Evolutionary conservation across 1,140 invertebrate species (phyloP), one percentile per base, ranked within the genome.

Genomic region (Drosophila pseudoobscura): DNA sequence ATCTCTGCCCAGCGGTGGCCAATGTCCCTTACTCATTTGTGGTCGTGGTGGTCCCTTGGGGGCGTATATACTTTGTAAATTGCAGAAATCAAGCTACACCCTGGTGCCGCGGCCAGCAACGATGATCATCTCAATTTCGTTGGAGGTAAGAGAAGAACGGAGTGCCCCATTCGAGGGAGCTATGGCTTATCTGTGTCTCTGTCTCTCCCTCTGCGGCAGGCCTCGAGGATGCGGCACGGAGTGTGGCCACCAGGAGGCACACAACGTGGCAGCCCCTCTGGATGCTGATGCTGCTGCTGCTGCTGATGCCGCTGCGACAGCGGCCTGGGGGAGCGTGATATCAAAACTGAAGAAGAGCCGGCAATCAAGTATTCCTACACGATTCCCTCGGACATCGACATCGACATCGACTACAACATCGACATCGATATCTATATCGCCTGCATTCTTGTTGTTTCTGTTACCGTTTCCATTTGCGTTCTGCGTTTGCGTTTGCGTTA

Each of bases 1-100:
- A 73, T 83, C 64, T 52, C 61, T 53, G 59, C 39, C 20, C 51
- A 43, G 45, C 69, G 39, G 53, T 47, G n/a, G 35, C 45, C 22
- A 24, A 55, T 53, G 54, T 43, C 56, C 24, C 26, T 53, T 22
- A 59, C 68, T 50, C 55, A 56, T 49, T 65, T 78, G 46, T 65
- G 55, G 20, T 41, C n/a, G 9, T 45, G 39, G 7, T 59, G 20
- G 3, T 44, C 39, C 47, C 47, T 24, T 29, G 51, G 62, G 50
- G 15, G 6, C 22, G 22, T 11, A 15, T 20, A 43, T 26, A n/a
- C 47, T 70, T 54, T 59, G 65, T 51, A 29, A 13, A 11, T 77
- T 85, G 29, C 63, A 91, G 90, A 91, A 90, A 91, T 91, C 65
- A 91, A 91, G 83, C 77, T 91, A 57, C 90, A 91, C 78, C 87